Conservation (phyloP, 2,888 invertebrate genomes). For the Chrysotoxum bicinctum region DNA sequence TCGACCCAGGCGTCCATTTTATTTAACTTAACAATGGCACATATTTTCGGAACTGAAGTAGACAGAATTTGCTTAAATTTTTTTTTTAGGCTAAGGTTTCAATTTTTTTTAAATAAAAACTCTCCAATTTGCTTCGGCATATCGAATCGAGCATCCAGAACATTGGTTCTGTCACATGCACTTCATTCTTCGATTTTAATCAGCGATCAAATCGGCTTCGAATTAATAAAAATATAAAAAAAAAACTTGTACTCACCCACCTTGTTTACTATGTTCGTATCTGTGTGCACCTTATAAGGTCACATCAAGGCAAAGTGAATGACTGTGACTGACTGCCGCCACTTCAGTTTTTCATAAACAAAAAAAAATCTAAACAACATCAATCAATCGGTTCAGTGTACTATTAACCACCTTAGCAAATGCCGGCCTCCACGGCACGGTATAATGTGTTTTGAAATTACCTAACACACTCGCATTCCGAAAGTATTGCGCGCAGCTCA, state of each 20-base stretch:
- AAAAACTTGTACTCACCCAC: conserved; percentile 46
- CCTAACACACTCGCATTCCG: conserved; percentile 46
- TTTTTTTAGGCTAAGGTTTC: too few species aligned
- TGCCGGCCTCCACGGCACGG: conserved; percentile 17
- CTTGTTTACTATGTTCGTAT: conserved; percentile 30
- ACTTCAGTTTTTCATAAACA: not conserved
- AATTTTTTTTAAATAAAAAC: too few species aligned
- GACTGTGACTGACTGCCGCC: conserved; percentile 54
- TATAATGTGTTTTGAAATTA: conserved; percentile 47
- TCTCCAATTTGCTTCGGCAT: too few species aligned
- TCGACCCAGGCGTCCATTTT: too few species aligned
- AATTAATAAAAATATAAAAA: not conserved
- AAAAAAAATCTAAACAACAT: not conserved
- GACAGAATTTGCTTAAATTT: too few species aligned
- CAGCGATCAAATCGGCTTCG: conserved; percentile 1
- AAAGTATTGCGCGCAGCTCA: conserved; percentile 13
- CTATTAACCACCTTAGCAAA: conserved; percentile 43
- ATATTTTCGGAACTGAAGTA: too few species aligned
- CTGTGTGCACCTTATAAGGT: conserved; percentile 65
- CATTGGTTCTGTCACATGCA: conserved; percentile 16
- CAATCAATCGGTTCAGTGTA: conserved; percentile 24
- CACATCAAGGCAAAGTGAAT: conserved; percentile 66
- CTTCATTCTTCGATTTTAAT: conserved; percentile 9
- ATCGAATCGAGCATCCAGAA: conserved; percentile 32
- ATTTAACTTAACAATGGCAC: too few species aligned